Evolutionary conservation across 1,140 invertebrate genomes (phyloP).

Genomic region (Lordiphosa clarofinis): DNA sequence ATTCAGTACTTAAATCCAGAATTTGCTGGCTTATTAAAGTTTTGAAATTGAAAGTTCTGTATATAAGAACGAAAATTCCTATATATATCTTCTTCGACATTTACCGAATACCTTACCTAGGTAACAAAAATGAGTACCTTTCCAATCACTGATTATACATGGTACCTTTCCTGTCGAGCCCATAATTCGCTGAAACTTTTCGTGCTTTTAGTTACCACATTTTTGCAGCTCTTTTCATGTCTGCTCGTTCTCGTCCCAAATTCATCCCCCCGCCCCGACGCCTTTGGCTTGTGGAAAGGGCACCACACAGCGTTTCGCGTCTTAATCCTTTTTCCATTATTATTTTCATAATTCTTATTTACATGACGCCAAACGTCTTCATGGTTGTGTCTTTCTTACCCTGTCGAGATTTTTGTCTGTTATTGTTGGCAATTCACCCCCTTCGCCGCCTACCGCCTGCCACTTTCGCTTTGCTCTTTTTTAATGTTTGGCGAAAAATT

Average conservation of each 20-base stretch:
- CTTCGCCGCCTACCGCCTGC: conserved; percentile 25
- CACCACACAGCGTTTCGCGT: conserved; percentile 41
- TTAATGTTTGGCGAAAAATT: conserved; percentile 70
- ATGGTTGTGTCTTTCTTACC: conserved; percentile 14
- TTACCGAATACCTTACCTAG: no score
- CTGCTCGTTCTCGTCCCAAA: conserved; percentile 15
- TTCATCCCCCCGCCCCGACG: conserved; percentile 5
- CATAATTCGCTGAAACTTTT: background rate
- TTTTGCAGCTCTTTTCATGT: conserved; percentile 57
- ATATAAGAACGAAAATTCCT: no score
- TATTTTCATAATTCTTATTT: conserved; percentile 80
- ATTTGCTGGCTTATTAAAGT: no score
- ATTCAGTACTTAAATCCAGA: no score
- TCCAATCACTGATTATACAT: background rate
- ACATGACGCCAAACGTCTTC: conserved; percentile 68
- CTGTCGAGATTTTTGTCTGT: conserved; percentile 57
- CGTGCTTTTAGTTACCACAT: conserved; percentile 37
- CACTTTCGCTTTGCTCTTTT: conserved; percentile 46
- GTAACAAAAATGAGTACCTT: no score
- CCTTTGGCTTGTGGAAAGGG: conserved; percentile 3
- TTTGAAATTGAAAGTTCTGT: no score
- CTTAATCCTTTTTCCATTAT: conserved; percentile 80
- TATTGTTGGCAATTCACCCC: conserved; percentile 37
- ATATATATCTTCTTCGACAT: no score
- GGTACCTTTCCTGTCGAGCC: background rate